These are phyloP conservation scores for Limnephilus marmoratus DNA, from an alignment of 2,888 invertebrate species.

Conservation along the genomic window DNA sequence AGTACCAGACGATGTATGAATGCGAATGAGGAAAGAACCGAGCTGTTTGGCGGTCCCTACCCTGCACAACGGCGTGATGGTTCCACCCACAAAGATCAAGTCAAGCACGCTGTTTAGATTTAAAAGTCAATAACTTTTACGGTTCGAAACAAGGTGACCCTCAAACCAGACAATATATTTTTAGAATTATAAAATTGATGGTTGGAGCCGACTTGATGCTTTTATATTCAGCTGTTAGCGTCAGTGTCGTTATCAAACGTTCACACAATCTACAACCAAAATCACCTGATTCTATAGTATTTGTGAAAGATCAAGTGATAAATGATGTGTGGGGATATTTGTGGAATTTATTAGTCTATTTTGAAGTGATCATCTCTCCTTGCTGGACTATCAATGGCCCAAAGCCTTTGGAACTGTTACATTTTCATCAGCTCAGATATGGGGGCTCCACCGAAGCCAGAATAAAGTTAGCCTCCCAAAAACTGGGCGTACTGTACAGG, in stretches of 20 bases:
- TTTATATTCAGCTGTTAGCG: neutral
- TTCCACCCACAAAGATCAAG: neutral
- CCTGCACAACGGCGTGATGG: too few species aligned
- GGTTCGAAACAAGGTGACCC: neutral
- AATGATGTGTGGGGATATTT: neutral
- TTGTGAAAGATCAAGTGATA: neutral
- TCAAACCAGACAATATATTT: neutral
- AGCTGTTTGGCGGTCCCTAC: too few species aligned
- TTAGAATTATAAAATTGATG: neutral
- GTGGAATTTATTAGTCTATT: neutral
- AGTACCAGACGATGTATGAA: too few species aligned
- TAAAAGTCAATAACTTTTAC: neutral
- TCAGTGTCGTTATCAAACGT: neutral
- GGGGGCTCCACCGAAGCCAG: too few species aligned
- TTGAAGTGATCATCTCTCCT: too few species aligned
- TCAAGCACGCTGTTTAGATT: neutral
- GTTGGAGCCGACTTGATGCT: neutral
- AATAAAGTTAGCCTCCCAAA: too few species aligned
- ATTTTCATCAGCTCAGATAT: too few species aligned
- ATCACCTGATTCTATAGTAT: neutral
- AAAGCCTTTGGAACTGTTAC: too few species aligned
- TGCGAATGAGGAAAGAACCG: too few species aligned
- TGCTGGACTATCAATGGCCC: too few species aligned
- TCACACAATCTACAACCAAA: neutral
- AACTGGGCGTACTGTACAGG: too few species aligned